These are phyloP conservation scores for Heptranchias perlo DNA, from an alignment of 2,113 vertebrate species.

Conservation along the genomic window DNA sequence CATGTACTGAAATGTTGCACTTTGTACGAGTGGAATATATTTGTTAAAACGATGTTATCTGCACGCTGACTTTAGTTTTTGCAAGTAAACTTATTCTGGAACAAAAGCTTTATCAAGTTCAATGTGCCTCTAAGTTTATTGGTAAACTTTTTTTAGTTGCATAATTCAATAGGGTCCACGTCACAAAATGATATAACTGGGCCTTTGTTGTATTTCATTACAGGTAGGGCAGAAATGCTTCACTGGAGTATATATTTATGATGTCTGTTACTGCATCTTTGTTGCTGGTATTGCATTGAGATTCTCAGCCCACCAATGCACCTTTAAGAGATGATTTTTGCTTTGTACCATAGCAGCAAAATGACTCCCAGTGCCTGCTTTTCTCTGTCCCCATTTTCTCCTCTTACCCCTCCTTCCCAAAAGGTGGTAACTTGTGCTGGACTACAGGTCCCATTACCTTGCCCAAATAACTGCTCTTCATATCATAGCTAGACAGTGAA, in stretches of 20 bases:
- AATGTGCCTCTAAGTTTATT: not conserved
- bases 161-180: not conserved
- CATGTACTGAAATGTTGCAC: not conserved
- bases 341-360: not conserved
- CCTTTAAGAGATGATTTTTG: not conserved
- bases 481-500: not conserved
- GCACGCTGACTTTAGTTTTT: not conserved
- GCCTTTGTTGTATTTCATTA: not conserved
- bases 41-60: conserved; percentile 26
- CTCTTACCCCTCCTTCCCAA: not conserved
- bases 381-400: not conserved
- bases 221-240: not conserved
- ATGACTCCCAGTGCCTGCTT: too few species aligned
- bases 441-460: not conserved
- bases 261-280: too few species aligned
- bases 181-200: not conserved
- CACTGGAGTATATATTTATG: not conserved
- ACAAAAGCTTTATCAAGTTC: conserved; percentile 28
- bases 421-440: not conserved
- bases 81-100: not conserved
- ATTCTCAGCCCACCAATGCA: not conserved
- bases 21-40: not conserved
- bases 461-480: not conserved
- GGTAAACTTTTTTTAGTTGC: not conserved
- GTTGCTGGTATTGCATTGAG: not conserved